Percentiles rank a stretch among this genome's conserved stretches.
phyloP scores from a whole-genome alignment of 2,888 invertebrate genomes.

The Chrysolina oricalcia region DNA sequence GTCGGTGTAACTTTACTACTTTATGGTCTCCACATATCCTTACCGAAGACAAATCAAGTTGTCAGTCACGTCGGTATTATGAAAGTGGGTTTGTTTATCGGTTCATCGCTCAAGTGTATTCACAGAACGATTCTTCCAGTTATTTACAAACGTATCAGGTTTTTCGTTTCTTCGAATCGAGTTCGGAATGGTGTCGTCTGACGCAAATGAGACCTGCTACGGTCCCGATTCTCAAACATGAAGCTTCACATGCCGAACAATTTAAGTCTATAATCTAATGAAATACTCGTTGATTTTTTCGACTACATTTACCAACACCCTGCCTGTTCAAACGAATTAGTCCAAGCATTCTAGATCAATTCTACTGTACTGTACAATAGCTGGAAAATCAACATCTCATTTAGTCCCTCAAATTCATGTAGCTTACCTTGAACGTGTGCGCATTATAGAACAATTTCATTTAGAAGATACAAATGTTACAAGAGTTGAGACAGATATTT shows the following conservation, averaged over 20 bases:
- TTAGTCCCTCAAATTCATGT: no score
- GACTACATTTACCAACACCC: no score
- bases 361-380: no score
- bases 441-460: no score
- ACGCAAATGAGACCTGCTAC: background rate
- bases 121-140: constrained; percentile 20
- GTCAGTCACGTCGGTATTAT: constrained; percentile 31
- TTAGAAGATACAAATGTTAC: no score
- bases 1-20: constrained; percentile 12
- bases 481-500: no score
- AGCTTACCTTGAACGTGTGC: no score
- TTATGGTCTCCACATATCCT: constrained; percentile 9
- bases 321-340: no score
- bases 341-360: no score
- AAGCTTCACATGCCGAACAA: background rate
- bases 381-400: no score
- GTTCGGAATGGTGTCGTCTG: background rate
- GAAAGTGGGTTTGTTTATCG: constrained; percentile 19
- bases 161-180: constrained; percentile 19
- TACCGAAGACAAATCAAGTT: constrained; percentile 35
- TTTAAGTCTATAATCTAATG: no score
- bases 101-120: constrained; percentile 29
- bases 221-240: background rate
- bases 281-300: no score
- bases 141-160: constrained; percentile 27